A percentile compares a stretch with the other conserved stretches of the same genome.
These are phyloP conservation scores for Solenopsis fugax DNA, from an alignment of 1,140 invertebrate species.

Conservation along the genomic window DNA sequence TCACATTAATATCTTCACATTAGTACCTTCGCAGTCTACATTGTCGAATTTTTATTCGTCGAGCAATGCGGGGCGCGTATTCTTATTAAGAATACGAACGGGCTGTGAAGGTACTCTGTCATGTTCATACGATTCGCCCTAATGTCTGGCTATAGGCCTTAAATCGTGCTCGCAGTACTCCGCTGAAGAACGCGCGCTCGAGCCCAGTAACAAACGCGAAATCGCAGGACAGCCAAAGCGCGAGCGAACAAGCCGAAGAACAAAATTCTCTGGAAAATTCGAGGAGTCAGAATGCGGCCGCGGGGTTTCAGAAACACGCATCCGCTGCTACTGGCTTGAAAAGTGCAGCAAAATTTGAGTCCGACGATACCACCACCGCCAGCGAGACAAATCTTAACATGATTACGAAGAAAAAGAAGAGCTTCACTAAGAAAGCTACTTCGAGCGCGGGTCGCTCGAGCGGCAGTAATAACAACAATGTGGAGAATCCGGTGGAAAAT, in stretches of 20 bases:
- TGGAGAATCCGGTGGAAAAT: conserved; percentile 91
- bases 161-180: conserved; percentile 85
- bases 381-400: conserved; percentile 84
- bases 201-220: conserved; percentile 82
- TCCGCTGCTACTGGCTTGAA: conserved; percentile 60
- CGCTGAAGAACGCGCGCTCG: conserved; percentile 83
- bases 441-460: conserved; percentile 79
- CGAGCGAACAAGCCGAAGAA: conserved; percentile 68
- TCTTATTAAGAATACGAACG: conserved; percentile 28
- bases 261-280: conserved; percentile 75
- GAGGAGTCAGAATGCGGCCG: conserved; percentile 67
- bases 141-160: conserved; percentile 87
- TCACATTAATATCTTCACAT: conserved; percentile 64
- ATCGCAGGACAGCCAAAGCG: conserved; percentile 72
- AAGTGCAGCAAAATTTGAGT: conserved; percentile 80
- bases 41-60: conserved; percentile 11
- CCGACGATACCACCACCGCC: conserved; percentile 84
- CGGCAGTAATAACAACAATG: conserved; percentile 82
- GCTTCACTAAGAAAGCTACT: conserved; percentile 88
- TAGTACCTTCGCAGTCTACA: conserved; percentile 83
- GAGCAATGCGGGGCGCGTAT: not conserved
- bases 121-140: conserved; percentile 86
- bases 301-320: conserved; percentile 70
- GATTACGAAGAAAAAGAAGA: conserved; percentile 79
- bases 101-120: conserved; percentile 84